phyloP scores from a whole-genome alignment of 1,140 invertebrate genomes.

The Platyscapa corneri region DNA sequence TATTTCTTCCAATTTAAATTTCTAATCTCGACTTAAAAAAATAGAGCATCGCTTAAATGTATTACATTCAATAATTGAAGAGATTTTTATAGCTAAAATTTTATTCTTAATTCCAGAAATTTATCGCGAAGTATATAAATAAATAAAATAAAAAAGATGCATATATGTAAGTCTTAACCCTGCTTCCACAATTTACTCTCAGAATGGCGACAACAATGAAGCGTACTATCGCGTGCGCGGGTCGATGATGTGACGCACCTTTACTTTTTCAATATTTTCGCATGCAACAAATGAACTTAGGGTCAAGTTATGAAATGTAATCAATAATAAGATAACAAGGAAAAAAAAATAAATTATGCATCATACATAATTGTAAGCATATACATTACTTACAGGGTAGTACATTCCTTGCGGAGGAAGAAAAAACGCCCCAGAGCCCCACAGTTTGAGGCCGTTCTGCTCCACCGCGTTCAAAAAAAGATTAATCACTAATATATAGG shows the following conservation, averaged over 20 bases:
- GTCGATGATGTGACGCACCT: background rate
- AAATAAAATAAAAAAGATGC: too few species aligned
- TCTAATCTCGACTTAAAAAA: background rate
- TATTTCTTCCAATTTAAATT: background rate
- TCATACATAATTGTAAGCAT: background rate
- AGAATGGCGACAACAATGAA: background rate
- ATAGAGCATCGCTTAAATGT: background rate
- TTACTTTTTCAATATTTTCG: background rate
- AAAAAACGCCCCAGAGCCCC: conserved; percentile 93
- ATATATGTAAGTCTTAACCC: background rate
- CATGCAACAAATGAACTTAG: background rate
- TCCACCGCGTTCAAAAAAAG: conserved; percentile 70
- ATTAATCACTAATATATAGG: conserved; percentile 56
- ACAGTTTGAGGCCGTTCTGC: conserved; percentile 92
- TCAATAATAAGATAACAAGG: background rate
- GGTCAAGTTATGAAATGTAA: too few species aligned
- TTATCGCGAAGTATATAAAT: background rate
- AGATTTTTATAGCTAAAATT: background rate
- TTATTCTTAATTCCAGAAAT: background rate
- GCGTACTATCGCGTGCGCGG: background rate
- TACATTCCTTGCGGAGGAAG: conserved; percentile 94
- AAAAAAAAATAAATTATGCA: background rate
- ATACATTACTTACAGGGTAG: conserved; percentile 86
- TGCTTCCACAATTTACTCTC: background rate
- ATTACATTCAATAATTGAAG: background rate